A percentile compares a stretch with the other conserved stretches of the same genome.
Conservation (phyloP, 1,140 invertebrate species). For the Bombus picipes region DNA sequence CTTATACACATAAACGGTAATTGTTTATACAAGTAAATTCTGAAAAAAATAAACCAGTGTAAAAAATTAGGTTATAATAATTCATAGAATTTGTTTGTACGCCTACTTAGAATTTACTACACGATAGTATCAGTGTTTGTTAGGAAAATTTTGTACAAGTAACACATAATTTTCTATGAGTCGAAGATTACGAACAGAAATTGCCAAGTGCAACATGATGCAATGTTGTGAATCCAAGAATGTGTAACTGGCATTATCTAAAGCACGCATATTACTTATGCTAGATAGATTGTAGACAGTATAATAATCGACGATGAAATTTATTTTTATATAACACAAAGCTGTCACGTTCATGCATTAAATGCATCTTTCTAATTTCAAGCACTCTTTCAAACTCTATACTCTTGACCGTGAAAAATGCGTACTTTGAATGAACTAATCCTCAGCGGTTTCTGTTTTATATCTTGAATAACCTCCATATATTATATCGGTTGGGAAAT, state of each 20-base stretch:
- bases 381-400: neutral
- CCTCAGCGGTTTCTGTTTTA: neutral
- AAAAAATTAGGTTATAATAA: neutral
- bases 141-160: neutral
- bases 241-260: neutral
- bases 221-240: neutral
- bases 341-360: neutral
- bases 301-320: neutral
- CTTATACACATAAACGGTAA: neutral
- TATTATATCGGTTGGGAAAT: neutral
- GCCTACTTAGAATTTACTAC: too few relatives aligned
- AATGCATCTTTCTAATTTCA: neutral
- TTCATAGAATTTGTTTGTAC: too few relatives aligned
- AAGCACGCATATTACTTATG: neutral
- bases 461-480: neutral
- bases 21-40: neutral
- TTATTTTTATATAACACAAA: neutral
- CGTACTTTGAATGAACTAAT: neutral
- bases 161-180: neutral
- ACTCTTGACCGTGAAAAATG: neutral
- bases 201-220: neutral
- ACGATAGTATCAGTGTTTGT: too few relatives aligned
- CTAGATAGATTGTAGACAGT: neutral
- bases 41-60: neutral
- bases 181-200: neutral